Conservation (phyloP, 2,113 vertebrate species). For the Hirundichthys speculiger region DNA sequence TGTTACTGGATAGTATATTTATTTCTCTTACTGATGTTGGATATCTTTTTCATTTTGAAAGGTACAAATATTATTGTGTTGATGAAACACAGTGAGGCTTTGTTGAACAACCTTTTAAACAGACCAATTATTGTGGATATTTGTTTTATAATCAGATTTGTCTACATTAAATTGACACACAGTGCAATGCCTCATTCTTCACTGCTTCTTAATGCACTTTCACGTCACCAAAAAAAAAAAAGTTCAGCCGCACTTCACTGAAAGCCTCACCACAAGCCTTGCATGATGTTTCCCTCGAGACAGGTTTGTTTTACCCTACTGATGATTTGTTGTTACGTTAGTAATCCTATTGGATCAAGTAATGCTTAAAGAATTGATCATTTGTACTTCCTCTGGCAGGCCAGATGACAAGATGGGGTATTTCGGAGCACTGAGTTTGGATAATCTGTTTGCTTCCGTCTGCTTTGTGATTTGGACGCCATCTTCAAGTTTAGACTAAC, state of each 20-base stretch:
- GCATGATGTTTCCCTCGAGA: slow-evolving; percentile 17
- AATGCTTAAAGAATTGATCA: slow-evolving; percentile 59
- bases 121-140: too few species aligned
- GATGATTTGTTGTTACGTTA: too few species aligned
- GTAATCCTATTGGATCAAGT: slow-evolving; percentile 32
- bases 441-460: slow-evolving; percentile 59
- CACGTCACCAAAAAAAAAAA: not conserved
- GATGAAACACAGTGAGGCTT: too few species aligned
- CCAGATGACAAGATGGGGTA: slow-evolving; percentile 55
- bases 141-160: too few species aligned
- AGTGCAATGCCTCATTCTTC: not conserved
- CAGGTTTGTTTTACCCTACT: slow-evolving; percentile 1
- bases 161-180: not conserved
- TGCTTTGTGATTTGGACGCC: slow-evolving; percentile 13
- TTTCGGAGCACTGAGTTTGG: slow-evolving; percentile 33
- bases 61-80: too few species aligned
- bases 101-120: too few species aligned
- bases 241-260: slow-evolving; percentile 43
- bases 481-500: slow-evolving; percentile 12
- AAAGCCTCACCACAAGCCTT: slow-evolving; percentile 50
- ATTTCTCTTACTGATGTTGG: too few species aligned
- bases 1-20: too few species aligned
- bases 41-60: too few species aligned
- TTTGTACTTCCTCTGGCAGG: slow-evolving; percentile 58
- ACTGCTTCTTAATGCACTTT: not conserved